Conservation (phyloP, 2,113 vertebrate genomes). For the Tricholaema leucomelas region DNA sequence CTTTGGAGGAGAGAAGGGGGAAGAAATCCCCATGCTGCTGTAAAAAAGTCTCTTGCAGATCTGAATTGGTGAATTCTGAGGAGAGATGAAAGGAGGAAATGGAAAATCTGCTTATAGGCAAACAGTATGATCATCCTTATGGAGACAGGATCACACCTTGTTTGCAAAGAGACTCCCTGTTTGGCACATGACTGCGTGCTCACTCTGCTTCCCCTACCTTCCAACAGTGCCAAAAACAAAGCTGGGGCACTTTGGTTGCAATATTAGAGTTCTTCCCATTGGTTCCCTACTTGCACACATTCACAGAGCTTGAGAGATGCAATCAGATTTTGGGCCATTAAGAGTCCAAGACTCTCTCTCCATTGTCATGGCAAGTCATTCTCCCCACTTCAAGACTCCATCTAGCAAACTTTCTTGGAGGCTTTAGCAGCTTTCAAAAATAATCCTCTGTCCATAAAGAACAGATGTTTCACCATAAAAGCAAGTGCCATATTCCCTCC, state of each 20-base stretch:
- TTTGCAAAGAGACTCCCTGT: background rate
- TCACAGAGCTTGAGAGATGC: background rate
- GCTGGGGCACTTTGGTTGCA: background rate
- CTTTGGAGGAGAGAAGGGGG: background rate
- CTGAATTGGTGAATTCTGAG: background rate
- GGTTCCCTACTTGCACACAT: background rate
- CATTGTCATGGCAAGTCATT: fast-evolving
- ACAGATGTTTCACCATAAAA: background rate
- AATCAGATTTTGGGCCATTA: background rate
- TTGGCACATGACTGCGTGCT: background rate
- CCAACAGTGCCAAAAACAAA: background rate
- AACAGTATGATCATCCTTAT: background rate
- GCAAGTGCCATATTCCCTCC: background rate
- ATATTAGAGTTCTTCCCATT: background rate
- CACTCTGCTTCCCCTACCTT: background rate
- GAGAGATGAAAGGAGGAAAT: background rate
- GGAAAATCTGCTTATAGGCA: background rate
- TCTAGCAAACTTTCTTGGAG: background rate
- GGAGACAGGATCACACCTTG: background rate
- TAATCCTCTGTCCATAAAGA: background rate
- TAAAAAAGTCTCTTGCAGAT: background rate
- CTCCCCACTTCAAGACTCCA: background rate
- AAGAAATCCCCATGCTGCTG: background rate
- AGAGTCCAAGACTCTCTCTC: background rate
- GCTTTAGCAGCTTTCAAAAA: background rate